Conservation (phyloP, 2,888 invertebrate species). For the Limnephilus auricula region DNA sequence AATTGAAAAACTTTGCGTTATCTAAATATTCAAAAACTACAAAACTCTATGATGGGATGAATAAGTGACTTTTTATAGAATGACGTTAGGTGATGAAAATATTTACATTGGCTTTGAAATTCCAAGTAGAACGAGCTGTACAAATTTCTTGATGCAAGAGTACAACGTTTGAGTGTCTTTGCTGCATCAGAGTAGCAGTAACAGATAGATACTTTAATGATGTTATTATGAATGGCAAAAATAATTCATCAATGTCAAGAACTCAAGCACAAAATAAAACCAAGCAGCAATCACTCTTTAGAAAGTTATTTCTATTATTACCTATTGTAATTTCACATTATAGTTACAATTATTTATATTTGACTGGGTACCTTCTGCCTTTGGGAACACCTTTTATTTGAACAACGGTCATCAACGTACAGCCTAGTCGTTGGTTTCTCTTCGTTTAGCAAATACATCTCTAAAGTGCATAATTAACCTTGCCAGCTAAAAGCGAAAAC, state of each 20-base stretch:
- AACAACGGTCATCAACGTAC: neutral
- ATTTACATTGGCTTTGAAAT: neutral
- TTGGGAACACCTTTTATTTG: neutral
- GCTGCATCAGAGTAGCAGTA: neutral
- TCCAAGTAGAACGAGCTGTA: neutral
- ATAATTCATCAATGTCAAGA: neutral
- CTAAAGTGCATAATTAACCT: neutral
- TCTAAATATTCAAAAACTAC: neutral
- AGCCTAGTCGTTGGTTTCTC: neutral
- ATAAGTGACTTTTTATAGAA: too few relatives aligned
- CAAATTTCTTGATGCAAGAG: neutral
- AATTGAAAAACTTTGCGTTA: neutral
- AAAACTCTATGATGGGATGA: too few relatives aligned
- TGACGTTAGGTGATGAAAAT: neutral
- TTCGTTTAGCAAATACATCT: neutral
- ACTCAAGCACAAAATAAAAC: neutral
- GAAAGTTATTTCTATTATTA: neutral
- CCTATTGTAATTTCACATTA: neutral
- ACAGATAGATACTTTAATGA: neutral
- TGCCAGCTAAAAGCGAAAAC: neutral
- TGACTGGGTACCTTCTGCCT: neutral
- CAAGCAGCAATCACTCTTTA: neutral
- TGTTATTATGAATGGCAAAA: neutral
- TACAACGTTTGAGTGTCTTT: neutral
- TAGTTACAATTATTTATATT: neutral